These are phyloP conservation scores for Mus spretus DNA, from an alignment of 2,797 vertebrate genomes.

Conservation along the genomic window DNA sequence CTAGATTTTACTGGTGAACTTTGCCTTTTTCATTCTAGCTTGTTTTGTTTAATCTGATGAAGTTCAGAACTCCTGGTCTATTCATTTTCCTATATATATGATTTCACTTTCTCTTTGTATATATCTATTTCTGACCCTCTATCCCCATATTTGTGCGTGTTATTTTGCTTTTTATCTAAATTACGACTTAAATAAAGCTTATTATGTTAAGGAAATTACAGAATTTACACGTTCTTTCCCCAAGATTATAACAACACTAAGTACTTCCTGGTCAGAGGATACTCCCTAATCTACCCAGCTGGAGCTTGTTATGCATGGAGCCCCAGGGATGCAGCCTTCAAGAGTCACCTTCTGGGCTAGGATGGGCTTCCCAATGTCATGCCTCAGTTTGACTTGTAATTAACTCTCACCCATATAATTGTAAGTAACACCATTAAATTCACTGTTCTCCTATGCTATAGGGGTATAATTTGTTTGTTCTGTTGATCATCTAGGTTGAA, in stretches of 20 bases:
- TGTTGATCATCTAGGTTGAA: background rate
- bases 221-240: background rate
- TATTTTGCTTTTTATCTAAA: background rate
- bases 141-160: background rate
- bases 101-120: background rate
- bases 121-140: background rate
- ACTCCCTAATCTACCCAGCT: background rate
- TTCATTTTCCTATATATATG: background rate
- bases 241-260: background rate
- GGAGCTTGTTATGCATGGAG: background rate
- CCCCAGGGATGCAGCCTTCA: background rate
- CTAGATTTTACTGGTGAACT: background rate
- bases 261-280: background rate
- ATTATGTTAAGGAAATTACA: background rate
- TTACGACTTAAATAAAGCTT: background rate
- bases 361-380: background rate
- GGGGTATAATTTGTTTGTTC: background rate
- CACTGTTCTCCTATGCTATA: background rate
- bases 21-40: background rate
- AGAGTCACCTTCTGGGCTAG: background rate
- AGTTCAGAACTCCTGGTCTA: background rate
- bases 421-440: background rate
- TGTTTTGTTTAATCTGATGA: background rate
- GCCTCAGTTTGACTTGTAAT: background rate
- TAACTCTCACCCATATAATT: too few species aligned